phyloP scores from a whole-genome alignment of 2,888 invertebrate species.

The Erebia epiphron region DNA sequence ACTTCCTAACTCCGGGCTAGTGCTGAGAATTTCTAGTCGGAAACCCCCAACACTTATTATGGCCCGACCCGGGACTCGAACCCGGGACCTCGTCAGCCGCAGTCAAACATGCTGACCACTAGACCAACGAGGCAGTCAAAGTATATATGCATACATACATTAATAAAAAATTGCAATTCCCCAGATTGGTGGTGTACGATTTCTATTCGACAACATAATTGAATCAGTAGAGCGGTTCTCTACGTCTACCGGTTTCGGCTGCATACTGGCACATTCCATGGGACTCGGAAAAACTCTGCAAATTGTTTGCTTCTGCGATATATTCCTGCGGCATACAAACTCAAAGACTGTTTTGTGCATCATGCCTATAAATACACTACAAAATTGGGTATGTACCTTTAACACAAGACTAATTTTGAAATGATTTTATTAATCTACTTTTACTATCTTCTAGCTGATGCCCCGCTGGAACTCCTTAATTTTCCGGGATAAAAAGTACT shows the following conservation, averaged over 20 bases:
- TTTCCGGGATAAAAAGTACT: no score
- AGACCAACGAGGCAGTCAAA: no score
- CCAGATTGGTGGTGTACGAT: conserved; percentile 95
- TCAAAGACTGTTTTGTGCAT: conserved; percentile 96
- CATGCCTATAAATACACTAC: conserved; percentile 99
- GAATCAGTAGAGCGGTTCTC: conserved; percentile 95
- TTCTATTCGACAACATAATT: conserved; percentile 98
- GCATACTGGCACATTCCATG: conserved; percentile 99
- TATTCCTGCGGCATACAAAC: conserved; percentile 94
- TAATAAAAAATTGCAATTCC: conserved; percentile 44
- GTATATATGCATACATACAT: no score
- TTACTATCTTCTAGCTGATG: no score
- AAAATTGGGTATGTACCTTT: conserved; percentile 91
- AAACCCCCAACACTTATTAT: no score
- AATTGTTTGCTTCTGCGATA: conserved; percentile 97
- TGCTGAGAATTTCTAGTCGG: no score
- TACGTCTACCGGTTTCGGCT: conserved; percentile 96
- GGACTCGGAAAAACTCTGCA: conserved; percentile 99
- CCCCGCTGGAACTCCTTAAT: no score
- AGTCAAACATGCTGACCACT: no score
- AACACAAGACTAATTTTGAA: neutral
- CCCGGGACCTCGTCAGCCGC: no score
- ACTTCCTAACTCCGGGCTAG: no score
- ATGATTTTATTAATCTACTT: no score
- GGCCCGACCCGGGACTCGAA: no score